These are phyloP conservation scores for Mizuhopecten yessoensis DNA, from an alignment of 1,140 invertebrate genomes.

Conservation along the genomic window DNA sequence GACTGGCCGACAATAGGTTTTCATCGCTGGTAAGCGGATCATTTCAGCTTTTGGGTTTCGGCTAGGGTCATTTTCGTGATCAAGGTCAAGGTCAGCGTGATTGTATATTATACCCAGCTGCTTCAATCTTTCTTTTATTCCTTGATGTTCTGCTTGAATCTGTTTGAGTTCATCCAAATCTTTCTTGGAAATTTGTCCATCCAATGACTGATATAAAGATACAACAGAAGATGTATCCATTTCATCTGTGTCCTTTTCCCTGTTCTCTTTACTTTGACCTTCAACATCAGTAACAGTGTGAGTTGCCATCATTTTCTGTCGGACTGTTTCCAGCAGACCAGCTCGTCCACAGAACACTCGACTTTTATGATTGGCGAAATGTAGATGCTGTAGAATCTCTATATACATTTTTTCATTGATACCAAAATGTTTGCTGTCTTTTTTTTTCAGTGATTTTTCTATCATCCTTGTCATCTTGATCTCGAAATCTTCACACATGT, in stretches of 20 bases:
- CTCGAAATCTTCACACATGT: slow-evolving; percentile 69
- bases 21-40: slow-evolving; percentile 49
- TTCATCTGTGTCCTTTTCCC: neutral
- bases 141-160: neutral
- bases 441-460: slow-evolving; percentile 46
- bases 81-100: slow-evolving; percentile 59
- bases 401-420: slow-evolving; percentile 80
- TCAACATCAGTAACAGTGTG: slow-evolving; percentile 17
- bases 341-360: slow-evolving; percentile 64
- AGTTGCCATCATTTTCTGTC: slow-evolving; percentile 15
- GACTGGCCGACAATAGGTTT: slow-evolving; percentile 64
- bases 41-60: slow-evolving; percentile 60
- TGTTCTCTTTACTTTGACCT: neutral
- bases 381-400: slow-evolving; percentile 97
- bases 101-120: slow-evolving; percentile 54
- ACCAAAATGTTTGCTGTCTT: slow-evolving; percentile 46
- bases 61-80: slow-evolving; percentile 62
- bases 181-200: neutral
- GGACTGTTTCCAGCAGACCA: slow-evolving; percentile 60
- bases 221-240: neutral
- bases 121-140: slow-evolving; percentile 47
- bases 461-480: slow-evolving; percentile 68
- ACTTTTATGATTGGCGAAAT: slow-evolving; percentile 87
- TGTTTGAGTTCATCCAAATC: neutral
- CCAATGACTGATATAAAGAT: neutral